These are phyloP conservation scores for Bungarus multicinctus DNA, from an alignment of 2,113 vertebrate genomes.

Conservation along the genomic window DNA sequence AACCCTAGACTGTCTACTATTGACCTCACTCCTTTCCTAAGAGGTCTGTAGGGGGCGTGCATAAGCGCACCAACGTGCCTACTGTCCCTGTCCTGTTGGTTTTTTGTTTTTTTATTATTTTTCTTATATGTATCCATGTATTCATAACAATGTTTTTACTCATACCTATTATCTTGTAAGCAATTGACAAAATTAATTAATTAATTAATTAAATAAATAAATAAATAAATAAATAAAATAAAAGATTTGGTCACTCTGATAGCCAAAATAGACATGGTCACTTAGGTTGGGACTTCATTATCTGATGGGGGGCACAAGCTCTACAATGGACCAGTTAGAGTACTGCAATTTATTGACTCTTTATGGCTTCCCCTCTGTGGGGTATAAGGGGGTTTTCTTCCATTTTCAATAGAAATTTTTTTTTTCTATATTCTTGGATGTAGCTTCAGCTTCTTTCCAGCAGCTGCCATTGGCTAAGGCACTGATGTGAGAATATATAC, in stretches of 20 bases:
- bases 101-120: too few relatives aligned
- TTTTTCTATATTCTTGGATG: background rate
- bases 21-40: too few relatives aligned
- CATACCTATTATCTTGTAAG: too few relatives aligned
- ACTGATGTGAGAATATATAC: background rate
- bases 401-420: background rate
- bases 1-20: too few relatives aligned
- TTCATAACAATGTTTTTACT: too few relatives aligned
- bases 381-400: background rate
- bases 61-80: too few relatives aligned
- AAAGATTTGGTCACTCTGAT: background rate
- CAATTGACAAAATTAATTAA: too few relatives aligned
- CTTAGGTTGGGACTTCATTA: background rate
- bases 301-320: background rate
- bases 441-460: background rate
- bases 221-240: too few relatives aligned
- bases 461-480: background rate
- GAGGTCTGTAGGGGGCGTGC: too few relatives aligned
- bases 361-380: background rate
- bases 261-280: background rate
- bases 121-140: too few relatives aligned
- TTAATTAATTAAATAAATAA: too few relatives aligned
- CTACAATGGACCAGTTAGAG: background rate
- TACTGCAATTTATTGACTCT: background rate
- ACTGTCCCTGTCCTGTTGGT: too few relatives aligned